phyloP scores from a whole-genome alignment of 2,113 vertebrate species.

The Rhynchomys soricoides region DNA sequence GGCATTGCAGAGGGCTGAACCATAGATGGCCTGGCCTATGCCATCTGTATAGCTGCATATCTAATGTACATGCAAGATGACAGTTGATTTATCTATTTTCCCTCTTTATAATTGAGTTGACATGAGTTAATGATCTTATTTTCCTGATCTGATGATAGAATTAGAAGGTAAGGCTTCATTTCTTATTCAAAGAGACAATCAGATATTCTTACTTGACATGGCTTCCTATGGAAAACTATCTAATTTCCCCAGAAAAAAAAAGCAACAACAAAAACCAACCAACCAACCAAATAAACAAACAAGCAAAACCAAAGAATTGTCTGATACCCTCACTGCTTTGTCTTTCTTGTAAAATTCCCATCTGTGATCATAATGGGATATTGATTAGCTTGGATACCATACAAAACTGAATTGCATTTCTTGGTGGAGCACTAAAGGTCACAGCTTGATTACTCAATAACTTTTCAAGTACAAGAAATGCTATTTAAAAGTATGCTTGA shows the following conservation, averaged over 20 bases:
- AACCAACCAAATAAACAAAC: not conserved
- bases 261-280: not conserved
- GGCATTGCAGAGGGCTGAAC: not conserved
- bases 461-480: constrained; percentile 85
- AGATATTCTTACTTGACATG: not conserved
- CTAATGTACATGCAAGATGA: not conserved
- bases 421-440: constrained; percentile 92
- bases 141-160: not conserved
- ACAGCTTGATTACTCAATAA: constrained; percentile 89
- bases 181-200: constrained; percentile 53
- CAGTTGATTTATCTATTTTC: not conserved
- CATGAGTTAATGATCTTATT: not conserved
- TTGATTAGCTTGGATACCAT: constrained; percentile 95
- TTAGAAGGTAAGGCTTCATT: constrained; percentile 58
- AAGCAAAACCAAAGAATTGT: constrained; percentile 44
- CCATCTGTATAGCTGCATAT: not conserved
- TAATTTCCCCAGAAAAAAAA: constrained; percentile 58
- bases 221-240: constrained; percentile 61
- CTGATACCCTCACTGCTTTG: constrained; percentile 50
- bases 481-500: constrained; percentile 74
- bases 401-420: constrained; percentile 89
- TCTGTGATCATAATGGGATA: constrained; percentile 92
- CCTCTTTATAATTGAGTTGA: not conserved
- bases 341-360: constrained; percentile 67
- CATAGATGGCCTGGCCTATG: not conserved